These are phyloP conservation scores for Limnodromus scolopaceus DNA, from an alignment of 2,797 vertebrate genomes.

Conservation along the genomic window DNA sequence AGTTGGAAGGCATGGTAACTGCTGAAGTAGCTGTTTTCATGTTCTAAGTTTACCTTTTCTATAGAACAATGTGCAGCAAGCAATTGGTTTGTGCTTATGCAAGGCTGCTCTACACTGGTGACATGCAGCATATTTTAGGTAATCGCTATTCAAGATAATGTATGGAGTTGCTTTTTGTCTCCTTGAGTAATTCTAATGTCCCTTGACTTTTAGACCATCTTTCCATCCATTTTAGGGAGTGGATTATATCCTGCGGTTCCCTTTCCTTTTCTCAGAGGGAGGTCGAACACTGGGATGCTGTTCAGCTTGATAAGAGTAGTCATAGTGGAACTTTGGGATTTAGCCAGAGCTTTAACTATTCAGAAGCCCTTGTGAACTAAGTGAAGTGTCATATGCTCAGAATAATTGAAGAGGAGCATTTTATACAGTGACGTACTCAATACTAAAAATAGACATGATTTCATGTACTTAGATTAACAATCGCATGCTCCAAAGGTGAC, in stretches of 20 bases:
- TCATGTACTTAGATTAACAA: background rate
- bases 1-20: conserved; percentile 24
- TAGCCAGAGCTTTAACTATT: conserved; percentile 44
- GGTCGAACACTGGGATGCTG: background rate
- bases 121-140: background rate
- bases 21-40: conserved; percentile 3
- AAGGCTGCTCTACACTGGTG: background rate
- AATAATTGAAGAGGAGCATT: background rate
- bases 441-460: conserved; percentile 29
- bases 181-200: background rate
- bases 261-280: conserved; percentile 31
- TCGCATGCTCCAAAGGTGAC: background rate
- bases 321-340: background rate
- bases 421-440: background rate
- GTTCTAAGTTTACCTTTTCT: background rate
- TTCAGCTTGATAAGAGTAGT: background rate
- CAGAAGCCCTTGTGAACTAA: conserved; percentile 20
- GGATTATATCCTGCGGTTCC: background rate
- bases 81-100: background rate
- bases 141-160: background rate
- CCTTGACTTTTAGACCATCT: background rate
- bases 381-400: background rate
- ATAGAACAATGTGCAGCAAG: background rate
- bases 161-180: background rate
- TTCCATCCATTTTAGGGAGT: background rate